Conservation (phyloP, 2,797 vertebrate genomes). For the Dipus sagitta region DNA sequence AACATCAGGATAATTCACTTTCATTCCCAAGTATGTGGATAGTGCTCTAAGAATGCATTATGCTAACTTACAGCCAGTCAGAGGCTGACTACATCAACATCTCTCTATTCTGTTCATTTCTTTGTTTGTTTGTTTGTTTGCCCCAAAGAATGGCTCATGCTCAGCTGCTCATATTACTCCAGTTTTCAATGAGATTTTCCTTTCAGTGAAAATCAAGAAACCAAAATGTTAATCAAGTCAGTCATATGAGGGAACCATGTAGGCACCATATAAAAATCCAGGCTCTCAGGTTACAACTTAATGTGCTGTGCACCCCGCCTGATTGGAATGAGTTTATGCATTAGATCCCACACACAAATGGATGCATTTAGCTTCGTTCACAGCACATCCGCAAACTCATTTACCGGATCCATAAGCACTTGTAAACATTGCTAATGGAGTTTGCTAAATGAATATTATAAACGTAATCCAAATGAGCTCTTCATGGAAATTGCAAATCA, state of each 20-base stretch:
- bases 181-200: slow-evolving; percentile 67
- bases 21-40: slow-evolving; percentile 1
- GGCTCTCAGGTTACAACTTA: slow-evolving; percentile 77
- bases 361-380: slow-evolving; percentile 83
- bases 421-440: slow-evolving; percentile 87
- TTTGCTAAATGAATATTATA: slow-evolving; percentile 87
- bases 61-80: slow-evolving; percentile 26
- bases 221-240: slow-evolving; percentile 76
- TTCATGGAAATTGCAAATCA: slow-evolving; percentile 86
- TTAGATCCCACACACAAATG: slow-evolving; percentile 82
- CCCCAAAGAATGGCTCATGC: slow-evolving; percentile 62
- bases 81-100: neutral
- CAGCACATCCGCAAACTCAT: slow-evolving; percentile 83
- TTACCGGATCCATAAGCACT: slow-evolving; percentile 85
- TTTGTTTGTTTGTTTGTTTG: neutral
- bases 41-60: slow-evolving; percentile 18
- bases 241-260: slow-evolving; percentile 58
- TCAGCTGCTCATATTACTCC: slow-evolving; percentile 65
- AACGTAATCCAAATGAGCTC: slow-evolving; percentile 85
- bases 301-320: slow-evolving; percentile 73
- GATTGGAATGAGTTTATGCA: slow-evolving; percentile 82
- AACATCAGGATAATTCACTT: slow-evolving; percentile 35
- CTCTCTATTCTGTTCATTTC: slow-evolving; percentile 7
- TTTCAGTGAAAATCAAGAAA: slow-evolving; percentile 69
- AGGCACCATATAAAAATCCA: slow-evolving; percentile 67